Conservation (phyloP, 2,113 vertebrate species). For the cat (Felis catus) region F.catus_Fca126_mat1.0 CM031417.1:109550001-109550500, state of each 20-base stretch:
- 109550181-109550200: not conserved
- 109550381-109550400: not conserved
- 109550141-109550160: not conserved
- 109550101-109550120: not conserved
- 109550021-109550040: not conserved
- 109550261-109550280: not conserved
- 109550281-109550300: not conserved
- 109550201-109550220: not conserved
- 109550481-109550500: accelerated
- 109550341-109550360: not conserved
- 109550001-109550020: not conserved
- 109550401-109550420: not conserved
- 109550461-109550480: not conserved
- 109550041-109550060: accelerated
- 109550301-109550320: not conserved
- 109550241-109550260: not conserved
- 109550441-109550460: not conserved
- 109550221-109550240: not conserved
- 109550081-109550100: not conserved
- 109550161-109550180: not conserved
- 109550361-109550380: not conserved
- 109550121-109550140: not conserved
- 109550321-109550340: not conserved
- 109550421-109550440: not conserved
- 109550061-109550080: not conserved